Evolutionary conservation across 2,888 invertebrate species (phyloP), one percentile per base, ranked within the genome.

Genomic region (Oasisia sp.): DNA sequence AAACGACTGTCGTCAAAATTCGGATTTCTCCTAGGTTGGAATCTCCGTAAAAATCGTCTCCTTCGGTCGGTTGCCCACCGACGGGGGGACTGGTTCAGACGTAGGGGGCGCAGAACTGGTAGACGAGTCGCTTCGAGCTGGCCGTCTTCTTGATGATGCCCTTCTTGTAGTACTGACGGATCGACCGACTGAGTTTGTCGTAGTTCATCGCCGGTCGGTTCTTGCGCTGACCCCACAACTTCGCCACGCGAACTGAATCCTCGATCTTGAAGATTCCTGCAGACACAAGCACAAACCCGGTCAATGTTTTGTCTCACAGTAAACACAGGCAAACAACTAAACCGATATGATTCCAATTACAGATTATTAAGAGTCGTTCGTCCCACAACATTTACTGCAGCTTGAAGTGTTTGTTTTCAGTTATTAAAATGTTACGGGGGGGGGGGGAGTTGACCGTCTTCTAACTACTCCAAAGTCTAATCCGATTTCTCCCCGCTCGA

Each of bases 161-260:
- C 97, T 99, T 99, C 97, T 99, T 99, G 97, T 99, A 99, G 97
- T 99, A 99, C 96, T 99, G 99, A 92, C 99, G 97, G 96, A 99
- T 99, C 94, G 99, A 99, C 92, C 99, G 97, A 94, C 99, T 99
- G 91, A 99, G 97, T 96, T 99, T 99, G 97, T 99, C 99, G 97
- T 99, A 99, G 97, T 99, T 99, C 99, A 99, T 99, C 50, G 99
- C 99, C 0, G 99, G 99, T 14, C 99, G 97, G 97, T 99, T 99
- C 97, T 99, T 99, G 94, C 99, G 97, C 95, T 98, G 98, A 93
- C 99, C 99, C 99, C 99, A 99, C 92, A 99, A 97, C 94, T 98
- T 97, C n/a, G 99, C 99, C 92, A 99, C 99, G 94, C 98, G 97
- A 50, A 99, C 98, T 19, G 99, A 99, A 97, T 99, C 99, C 96